phyloP scores from a whole-genome alignment of 2,888 invertebrate genomes.

The Nemotelus nigrinus region DNA sequence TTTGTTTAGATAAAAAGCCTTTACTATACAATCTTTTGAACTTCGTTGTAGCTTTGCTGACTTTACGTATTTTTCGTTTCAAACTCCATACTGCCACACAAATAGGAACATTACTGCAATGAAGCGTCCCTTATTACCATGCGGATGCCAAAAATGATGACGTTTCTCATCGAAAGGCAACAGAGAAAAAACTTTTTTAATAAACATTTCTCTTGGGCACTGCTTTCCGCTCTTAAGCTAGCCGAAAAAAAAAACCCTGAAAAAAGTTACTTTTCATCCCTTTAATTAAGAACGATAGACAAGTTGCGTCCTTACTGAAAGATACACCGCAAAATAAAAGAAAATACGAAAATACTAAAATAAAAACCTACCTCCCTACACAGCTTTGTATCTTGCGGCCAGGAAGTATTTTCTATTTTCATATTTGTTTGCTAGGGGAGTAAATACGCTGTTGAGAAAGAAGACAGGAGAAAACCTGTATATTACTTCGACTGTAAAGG shows the following conservation, averaged over 20 bases:
- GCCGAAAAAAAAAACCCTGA: conserved; percentile 37
- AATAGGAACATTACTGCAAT: not conserved
- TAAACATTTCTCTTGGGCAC: conserved; percentile 43
- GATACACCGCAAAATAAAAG: conserved; percentile 29
- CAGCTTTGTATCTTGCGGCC: not conserved
- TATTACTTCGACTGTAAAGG: conserved; percentile 21
- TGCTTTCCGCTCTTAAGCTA: conserved; percentile 36
- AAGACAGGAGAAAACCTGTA: not conserved
- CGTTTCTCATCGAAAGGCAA: not conserved
- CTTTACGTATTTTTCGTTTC: not conserved
- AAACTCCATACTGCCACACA: not conserved
- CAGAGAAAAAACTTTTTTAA: conserved; percentile 39
- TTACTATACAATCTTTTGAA: conserved; percentile 17
- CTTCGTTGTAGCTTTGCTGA: not conserved
- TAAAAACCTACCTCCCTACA: not conserved
- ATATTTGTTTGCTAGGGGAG: not conserved
- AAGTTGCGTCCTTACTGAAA: not conserved
- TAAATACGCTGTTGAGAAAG: not conserved
- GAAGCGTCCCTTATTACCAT: conserved; percentile 6
- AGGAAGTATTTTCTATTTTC: conserved; percentile 27
- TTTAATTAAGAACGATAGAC: conserved; percentile 46
- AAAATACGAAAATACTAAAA: conserved; percentile 12
- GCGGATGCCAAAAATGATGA: conserved; percentile 1
- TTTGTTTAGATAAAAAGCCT: conserved; percentile 21
- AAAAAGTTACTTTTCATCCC: conserved; percentile 49